These are phyloP conservation scores for Caenorhabditis inopinata DNA, from an alignment of 1,140 invertebrate genomes.

Conservation along the genomic window DNA sequence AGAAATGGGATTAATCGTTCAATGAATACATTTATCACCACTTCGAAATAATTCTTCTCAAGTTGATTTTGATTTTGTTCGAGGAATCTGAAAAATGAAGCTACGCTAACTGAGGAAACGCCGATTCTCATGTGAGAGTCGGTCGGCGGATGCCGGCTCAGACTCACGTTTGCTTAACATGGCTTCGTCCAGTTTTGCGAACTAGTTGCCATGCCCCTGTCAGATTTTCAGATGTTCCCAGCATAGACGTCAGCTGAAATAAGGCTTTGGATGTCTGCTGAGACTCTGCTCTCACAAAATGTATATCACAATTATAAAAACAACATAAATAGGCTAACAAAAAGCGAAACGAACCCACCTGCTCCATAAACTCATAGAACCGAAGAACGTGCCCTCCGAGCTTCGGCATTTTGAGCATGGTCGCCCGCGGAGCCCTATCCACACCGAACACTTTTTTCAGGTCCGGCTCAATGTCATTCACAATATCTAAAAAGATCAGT, in stretches of 20 bases:
- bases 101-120: too few species aligned
- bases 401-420: conserved; percentile 65
- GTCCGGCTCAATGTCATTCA: conserved; percentile 63
- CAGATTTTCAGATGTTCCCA: conserved; percentile 63
- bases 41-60: conserved; percentile 62
- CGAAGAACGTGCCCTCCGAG: conserved; percentile 62
- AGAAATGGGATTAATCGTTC: conserved; percentile 54
- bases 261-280: background rate
- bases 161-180: conserved; percentile 33
- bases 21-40: conserved; percentile 56
- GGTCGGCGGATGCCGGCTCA: background rate
- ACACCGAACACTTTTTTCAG: conserved; percentile 65
- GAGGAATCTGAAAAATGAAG: conserved; percentile 50
- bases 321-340: too few species aligned
- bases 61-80: conserved; percentile 62
- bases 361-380: conserved; percentile 62
- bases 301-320: background rate
- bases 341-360: conserved; percentile 50
- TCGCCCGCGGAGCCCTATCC: conserved; percentile 59
- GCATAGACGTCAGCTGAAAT: conserved; percentile 59
- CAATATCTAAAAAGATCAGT: conserved; percentile 62
- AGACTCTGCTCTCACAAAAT: background rate
- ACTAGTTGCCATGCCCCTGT: conserved; percentile 61
- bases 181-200: conserved; percentile 54
- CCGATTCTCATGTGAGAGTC: too few species aligned